These are phyloP conservation scores for Netelia inedita DNA, from an alignment of 2,888 invertebrate genomes.

Conservation along the genomic window DNA sequence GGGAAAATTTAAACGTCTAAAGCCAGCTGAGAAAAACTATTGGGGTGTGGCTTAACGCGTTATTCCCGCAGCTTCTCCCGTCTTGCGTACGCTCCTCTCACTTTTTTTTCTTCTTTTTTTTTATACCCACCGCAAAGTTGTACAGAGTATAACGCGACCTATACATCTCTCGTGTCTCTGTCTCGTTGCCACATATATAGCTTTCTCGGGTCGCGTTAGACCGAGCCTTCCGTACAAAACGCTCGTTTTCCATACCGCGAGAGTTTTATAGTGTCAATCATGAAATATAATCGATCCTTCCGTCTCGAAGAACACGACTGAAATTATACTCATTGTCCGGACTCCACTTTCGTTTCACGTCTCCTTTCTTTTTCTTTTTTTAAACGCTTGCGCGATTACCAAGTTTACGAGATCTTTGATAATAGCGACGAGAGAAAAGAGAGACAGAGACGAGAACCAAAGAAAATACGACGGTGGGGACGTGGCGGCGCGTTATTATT, in stretches of 20 bases:
- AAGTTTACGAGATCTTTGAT: slow-evolving; percentile 49
- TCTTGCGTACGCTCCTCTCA: neutral
- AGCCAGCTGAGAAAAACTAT: slow-evolving; percentile 56
- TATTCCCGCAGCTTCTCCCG: neutral
- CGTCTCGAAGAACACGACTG: slow-evolving; percentile 40
- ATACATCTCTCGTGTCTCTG: slow-evolving; percentile 13
- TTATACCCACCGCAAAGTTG: neutral
- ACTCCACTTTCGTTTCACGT: neutral
- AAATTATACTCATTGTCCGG: slow-evolving; percentile 37
- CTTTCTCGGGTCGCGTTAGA: slow-evolving; percentile 10
- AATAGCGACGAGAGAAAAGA: slow-evolving; percentile 10
- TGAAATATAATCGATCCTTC: slow-evolving; percentile 45
- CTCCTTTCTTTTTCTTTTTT: slow-evolving; percentile 29
- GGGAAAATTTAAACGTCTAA: slow-evolving; percentile 61
- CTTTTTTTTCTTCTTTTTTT: neutral
- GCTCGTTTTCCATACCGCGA: slow-evolving; percentile 50
- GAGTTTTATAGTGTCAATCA: slow-evolving; percentile 11
- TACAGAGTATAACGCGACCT: neutral
- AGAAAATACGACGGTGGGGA: neutral
- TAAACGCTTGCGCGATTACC: slow-evolving; percentile 46
- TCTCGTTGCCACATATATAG: slow-evolving; percentile 15
- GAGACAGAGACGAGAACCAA: neutral
- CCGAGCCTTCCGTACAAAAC: slow-evolving; percentile 43
- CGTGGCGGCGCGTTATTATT: neutral
- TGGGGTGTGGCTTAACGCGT: slow-evolving; percentile 26